Conservation (phyloP, 2,888 invertebrate genomes). For the Alcis repandata region DNA sequence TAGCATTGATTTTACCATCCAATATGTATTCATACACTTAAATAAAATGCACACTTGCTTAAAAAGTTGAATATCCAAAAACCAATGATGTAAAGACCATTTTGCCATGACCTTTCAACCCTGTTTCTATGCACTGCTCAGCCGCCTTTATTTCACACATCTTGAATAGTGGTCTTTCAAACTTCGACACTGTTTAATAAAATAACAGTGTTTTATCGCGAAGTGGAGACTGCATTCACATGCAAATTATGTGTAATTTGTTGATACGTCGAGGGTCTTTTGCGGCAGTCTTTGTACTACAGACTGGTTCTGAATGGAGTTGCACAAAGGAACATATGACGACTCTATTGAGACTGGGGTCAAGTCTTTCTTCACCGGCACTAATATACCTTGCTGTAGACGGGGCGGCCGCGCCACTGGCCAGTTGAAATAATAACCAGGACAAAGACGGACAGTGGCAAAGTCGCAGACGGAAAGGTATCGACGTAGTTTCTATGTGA, state of each 20-base stretch:
- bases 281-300: slow-evolving; percentile 79
- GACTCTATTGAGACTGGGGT: slow-evolving; percentile 73
- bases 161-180: slow-evolving; percentile 62
- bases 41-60: too few relatives aligned
- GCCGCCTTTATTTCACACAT: slow-evolving; percentile 18
- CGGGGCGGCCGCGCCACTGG: slow-evolving; percentile 41
- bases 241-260: slow-evolving; percentile 85
- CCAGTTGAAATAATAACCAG: slow-evolving; percentile 71
- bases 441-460: slow-evolving; percentile 38
- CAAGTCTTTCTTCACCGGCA: slow-evolving; percentile 62
- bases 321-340: slow-evolving; percentile 79
- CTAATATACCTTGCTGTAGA: slow-evolving; percentile 74
- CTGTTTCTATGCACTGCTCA: slow-evolving; percentile 36
- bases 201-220: slow-evolving; percentile 73
- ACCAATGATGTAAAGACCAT: slow-evolving; percentile 23
- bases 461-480: slow-evolving; percentile 26
- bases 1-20: too few relatives aligned
- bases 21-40: too few relatives aligned
- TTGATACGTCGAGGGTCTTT: slow-evolving; percentile 84
- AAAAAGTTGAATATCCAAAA: slow-evolving; percentile 8
- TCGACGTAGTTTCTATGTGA: slow-evolving; percentile 16
- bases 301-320: slow-evolving; percentile 73
- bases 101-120: slow-evolving; percentile 44
- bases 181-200: slow-evolving; percentile 75
- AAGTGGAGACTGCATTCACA: slow-evolving; percentile 72